Evolutionary conservation across 2,113 vertebrate genomes (phyloP).

Genomic region (Anhinga anhinga): DNA sequence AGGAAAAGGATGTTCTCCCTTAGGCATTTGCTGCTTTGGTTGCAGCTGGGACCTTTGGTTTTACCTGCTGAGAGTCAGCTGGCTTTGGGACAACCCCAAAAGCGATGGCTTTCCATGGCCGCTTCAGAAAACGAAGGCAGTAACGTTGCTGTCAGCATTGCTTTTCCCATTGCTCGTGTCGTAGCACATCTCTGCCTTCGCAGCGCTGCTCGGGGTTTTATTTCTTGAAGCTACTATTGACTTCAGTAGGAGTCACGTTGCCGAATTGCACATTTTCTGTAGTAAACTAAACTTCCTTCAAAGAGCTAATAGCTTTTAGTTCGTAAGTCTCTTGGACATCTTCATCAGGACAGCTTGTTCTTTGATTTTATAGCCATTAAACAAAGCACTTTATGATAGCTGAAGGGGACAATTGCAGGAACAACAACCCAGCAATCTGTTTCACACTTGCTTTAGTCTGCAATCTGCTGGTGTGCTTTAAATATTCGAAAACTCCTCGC

Average conservation of each 20-base stretch:
- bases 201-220: not conserved
- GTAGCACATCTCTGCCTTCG: not conserved
- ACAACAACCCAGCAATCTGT: slow-evolving; percentile 64
- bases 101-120: not conserved
- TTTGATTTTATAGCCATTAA: slow-evolving; percentile 52
- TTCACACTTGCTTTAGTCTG: slow-evolving; percentile 54
- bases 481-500: not conserved
- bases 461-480: slow-evolving; percentile 59
- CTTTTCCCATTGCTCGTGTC: not conserved
- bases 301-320: slow-evolving; percentile 12
- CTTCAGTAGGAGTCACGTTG: not conserved
- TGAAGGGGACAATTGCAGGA: slow-evolving; percentile 65
- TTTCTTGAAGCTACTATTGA: not conserved
- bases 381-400: slow-evolving; percentile 56
- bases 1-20: not conserved
- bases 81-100: not conserved
- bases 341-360: slow-evolving; percentile 66
- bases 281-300: not conserved
- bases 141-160: not conserved
- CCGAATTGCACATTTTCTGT: not conserved
- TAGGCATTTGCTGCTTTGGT: not conserved
- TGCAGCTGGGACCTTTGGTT: not conserved
- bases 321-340: slow-evolving; percentile 36
- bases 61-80: not conserved
- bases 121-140: not conserved